Evolutionary conservation across 2,888 invertebrate genomes (phyloP).

Genomic region (Calameuta filiformis): DNA sequence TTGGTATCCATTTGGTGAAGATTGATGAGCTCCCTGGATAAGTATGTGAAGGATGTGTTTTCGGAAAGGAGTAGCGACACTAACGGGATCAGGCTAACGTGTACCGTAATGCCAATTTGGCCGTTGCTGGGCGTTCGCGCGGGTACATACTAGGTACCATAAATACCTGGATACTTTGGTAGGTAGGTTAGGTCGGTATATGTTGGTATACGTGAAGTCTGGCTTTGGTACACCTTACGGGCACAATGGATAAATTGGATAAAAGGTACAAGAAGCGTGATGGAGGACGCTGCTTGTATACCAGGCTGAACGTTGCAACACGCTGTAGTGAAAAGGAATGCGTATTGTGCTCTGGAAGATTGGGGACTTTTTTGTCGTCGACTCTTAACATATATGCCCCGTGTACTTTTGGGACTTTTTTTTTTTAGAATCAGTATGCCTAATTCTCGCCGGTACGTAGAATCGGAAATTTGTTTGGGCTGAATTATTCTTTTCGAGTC

Average conservation of each 20-base stretch:
- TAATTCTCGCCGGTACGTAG: not conserved
- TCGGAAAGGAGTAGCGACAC: slow-evolving; percentile 24
- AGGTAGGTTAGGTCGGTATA: not conserved
- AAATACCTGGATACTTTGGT: not conserved
- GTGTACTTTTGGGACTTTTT: not conserved
- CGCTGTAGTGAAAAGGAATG: slow-evolving; percentile 31
- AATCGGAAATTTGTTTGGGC: not conserved
- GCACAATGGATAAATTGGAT: slow-evolving; percentile 43
- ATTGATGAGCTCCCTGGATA: not conserved
- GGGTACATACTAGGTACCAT: not conserved
- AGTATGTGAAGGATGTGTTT: slow-evolving; percentile 19
- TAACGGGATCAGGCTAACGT: slow-evolving; percentile 44
- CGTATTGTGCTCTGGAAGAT: slow-evolving; percentile 34
- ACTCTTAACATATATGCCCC: not conserved
- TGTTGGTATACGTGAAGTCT: not conserved
- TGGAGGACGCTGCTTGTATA: slow-evolving; percentile 16
- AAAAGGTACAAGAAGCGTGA: slow-evolving; percentile 27
- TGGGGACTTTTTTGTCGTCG: slow-evolving; percentile 11
- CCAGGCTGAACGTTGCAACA: slow-evolving; percentile 25
- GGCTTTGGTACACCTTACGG: slow-evolving; percentile 16
- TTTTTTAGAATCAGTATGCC: not conserved
- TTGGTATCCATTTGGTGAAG: not conserved
- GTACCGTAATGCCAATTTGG: slow-evolving; percentile 42
- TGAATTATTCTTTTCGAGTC: not conserved
- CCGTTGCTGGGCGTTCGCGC: slow-evolving; percentile 12